phyloP scores from a whole-genome alignment of 2,113 vertebrate species.

The Hippopotamus amphibius region DNA sequence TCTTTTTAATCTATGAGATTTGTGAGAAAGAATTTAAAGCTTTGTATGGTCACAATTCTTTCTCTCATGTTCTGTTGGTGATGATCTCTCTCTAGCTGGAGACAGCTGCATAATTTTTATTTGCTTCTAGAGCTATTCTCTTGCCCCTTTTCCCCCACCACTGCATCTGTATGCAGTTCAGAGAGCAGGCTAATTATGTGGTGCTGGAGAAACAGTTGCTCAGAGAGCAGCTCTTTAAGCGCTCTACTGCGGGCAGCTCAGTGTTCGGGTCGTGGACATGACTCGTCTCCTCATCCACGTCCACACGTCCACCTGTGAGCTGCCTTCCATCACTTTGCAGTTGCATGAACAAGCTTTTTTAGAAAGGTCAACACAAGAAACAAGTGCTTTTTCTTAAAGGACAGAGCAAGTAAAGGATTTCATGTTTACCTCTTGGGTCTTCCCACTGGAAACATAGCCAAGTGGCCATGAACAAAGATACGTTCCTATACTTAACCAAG shows the following conservation, averaged over 20 bases:
- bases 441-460: slow-evolving; percentile 40
- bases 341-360: slow-evolving; percentile 53
- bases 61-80: slow-evolving; percentile 7
- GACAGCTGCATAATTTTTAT: slow-evolving; percentile 67
- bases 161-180: slow-evolving; percentile 62
- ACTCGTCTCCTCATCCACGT: not conserved
- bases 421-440: slow-evolving; percentile 20
- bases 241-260: not conserved
- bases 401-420: slow-evolving; percentile 30
- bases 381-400: slow-evolving; percentile 28
- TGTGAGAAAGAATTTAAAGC: not conserved
- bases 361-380: slow-evolving; percentile 38
- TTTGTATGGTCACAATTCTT: slow-evolving; percentile 15
- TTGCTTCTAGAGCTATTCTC: slow-evolving; percentile 19
- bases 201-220: slow-evolving; percentile 42
- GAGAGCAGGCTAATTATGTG: slow-evolving; percentile 62
- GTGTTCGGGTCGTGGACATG: not conserved
- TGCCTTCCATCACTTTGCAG: not conserved
- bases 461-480: not conserved
- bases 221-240: slow-evolving; percentile 48
- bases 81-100: not conserved
- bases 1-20: slow-evolving; percentile 6
- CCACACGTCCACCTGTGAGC: not conserved
- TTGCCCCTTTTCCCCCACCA: slow-evolving; percentile 34
- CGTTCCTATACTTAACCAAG: not conserved